Percentiles rank a stretch among this genome's conserved stretches.
phyloP scores from a whole-genome alignment of 2,888 invertebrate genomes.

The Diarsia rubi region DNA sequence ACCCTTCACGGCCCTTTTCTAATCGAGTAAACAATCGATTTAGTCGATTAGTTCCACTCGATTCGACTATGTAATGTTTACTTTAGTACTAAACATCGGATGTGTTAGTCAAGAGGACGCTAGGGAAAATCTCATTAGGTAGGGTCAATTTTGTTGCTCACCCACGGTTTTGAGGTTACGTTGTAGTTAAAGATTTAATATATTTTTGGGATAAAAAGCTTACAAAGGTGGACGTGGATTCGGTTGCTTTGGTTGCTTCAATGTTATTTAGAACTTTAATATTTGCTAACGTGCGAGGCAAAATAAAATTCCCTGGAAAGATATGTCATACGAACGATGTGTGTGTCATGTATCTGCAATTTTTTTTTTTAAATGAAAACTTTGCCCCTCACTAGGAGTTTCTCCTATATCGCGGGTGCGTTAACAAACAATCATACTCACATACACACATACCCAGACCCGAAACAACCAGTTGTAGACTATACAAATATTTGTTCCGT shows the following conservation, averaged over 20 bases:
- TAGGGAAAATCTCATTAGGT: slow-evolving; percentile 52
- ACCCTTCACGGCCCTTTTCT: slow-evolving; percentile 65
- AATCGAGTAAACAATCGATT: slow-evolving; percentile 72
- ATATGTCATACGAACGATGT: background rate
- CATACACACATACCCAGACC: too few species aligned
- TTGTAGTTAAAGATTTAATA: slow-evolving; percentile 12
- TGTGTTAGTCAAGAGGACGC: slow-evolving; percentile 44
- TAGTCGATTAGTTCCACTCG: slow-evolving; percentile 74
- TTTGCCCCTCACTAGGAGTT: too few species aligned
- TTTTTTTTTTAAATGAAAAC: too few species aligned
- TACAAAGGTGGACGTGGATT: background rate
- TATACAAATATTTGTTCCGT: too few species aligned
- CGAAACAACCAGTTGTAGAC: too few species aligned
- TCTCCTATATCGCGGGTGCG: too few species aligned
- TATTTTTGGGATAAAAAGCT: slow-evolving; percentile 3
- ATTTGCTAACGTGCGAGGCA: background rate
- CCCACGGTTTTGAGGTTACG: background rate
- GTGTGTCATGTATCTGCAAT: too few species aligned
- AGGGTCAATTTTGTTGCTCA: slow-evolving; percentile 47
- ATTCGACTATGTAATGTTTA: slow-evolving; percentile 69
- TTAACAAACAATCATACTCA: too few species aligned
- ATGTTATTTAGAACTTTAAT: background rate
- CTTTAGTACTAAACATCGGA: slow-evolving; percentile 57
- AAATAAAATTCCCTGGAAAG: background rate
- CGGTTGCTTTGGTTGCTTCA: background rate